Evolutionary conservation across 2,113 vertebrate species (phyloP).

Genomic region (Rhegmatorhina hoffmannsi): DNA sequence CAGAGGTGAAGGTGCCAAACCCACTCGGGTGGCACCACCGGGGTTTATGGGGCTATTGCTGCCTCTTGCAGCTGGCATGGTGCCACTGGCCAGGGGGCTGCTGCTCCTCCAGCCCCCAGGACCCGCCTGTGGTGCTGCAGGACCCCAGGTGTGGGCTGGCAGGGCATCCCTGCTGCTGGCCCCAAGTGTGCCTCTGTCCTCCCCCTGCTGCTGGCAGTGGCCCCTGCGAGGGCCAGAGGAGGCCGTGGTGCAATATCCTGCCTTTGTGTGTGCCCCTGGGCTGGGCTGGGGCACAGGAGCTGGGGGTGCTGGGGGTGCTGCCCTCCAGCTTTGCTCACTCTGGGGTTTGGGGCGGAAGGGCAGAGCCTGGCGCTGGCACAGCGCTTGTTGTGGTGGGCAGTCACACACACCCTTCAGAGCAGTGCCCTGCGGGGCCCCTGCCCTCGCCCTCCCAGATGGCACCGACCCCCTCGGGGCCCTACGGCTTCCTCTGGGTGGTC

Average conservation of each 20-base stretch:
- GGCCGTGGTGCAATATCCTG: slow-evolving; percentile 5
- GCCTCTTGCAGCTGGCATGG: not conserved
- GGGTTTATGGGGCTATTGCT: not conserved
- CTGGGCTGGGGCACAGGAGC: accelerated
- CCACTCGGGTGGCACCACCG: not conserved
- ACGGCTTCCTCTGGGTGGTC: not conserved
- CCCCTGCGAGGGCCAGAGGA: not conserved
- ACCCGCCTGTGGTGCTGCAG: not conserved
- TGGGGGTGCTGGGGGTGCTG: not conserved
- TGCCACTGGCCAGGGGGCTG: not conserved
- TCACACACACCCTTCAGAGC: not conserved
- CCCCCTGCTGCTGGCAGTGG: not conserved
- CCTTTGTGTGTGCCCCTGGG: not conserved
- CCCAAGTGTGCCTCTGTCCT: accelerated
- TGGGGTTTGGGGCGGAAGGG: not conserved
- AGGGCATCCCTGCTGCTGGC: not conserved
- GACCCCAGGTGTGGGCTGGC: accelerated
- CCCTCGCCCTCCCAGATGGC: not conserved
- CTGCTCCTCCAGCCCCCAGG: not conserved
- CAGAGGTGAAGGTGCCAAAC: not conserved
- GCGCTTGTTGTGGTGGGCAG: not conserved
- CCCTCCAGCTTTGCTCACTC: not conserved
- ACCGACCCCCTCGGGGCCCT: not conserved
- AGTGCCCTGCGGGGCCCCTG: not conserved
- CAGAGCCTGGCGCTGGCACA: not conserved